Evolutionary conservation across 2,113 vertebrate genomes (phyloP).

Genomic region (Chauna torquata): DNA sequence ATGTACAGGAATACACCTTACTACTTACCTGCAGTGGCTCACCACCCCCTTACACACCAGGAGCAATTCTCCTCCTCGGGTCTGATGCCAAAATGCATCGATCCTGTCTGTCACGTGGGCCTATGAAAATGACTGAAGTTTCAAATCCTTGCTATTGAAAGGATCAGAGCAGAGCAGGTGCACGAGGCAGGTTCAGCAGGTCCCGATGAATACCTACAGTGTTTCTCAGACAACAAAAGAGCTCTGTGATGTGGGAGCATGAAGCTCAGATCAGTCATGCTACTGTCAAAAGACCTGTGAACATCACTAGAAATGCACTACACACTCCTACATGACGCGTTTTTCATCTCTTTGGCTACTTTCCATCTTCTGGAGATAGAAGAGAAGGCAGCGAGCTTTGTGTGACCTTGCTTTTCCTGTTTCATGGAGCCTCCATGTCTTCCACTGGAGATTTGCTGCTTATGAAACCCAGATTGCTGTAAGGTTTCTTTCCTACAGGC

Average conservation of each 20-base stretch:
- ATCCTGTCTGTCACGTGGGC: neutral
- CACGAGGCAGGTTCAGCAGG: neutral
- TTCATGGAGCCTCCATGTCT: neutral
- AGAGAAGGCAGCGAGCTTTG: neutral
- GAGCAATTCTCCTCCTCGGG: neutral
- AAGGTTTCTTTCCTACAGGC: neutral
- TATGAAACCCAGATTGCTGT: neutral
- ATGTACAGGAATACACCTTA: constrained; percentile 3
- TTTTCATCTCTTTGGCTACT: neutral
- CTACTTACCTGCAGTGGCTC: constrained; percentile 15
- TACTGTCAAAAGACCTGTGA: neutral
- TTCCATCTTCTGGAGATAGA: neutral
- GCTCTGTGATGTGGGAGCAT: neutral
- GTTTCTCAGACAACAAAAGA: neutral
- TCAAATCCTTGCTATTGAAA: neutral
- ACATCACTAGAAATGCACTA: neutral
- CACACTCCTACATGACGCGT: neutral
- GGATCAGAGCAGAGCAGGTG: neutral
- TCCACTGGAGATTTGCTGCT: neutral
- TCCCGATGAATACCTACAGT: neutral
- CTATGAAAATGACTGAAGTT: neutral
- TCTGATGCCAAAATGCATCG: neutral
- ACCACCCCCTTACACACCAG: neutral
- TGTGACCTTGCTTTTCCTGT: neutral
- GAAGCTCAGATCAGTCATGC: neutral